Evolutionary conservation across 2,888 invertebrate genomes (phyloP).

Genomic region (Balanococcus diminutus): DNA sequence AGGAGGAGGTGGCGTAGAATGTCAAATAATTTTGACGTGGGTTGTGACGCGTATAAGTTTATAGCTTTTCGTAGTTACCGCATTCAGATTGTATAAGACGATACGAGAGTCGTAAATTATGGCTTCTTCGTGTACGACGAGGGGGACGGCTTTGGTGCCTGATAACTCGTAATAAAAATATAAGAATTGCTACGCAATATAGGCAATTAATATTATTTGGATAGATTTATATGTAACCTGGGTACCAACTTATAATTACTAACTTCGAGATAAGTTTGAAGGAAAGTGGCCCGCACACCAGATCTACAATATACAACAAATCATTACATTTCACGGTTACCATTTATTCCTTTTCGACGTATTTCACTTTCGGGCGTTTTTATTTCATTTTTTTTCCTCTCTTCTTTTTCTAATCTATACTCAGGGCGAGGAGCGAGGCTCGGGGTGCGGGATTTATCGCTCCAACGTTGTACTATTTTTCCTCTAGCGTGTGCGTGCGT

Average conservation of each 20-base stretch:
- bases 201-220: conserved; percentile 55
- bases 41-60: conserved; percentile 55
- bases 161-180: conserved; percentile 52
- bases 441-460: neutral
- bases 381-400: neutral
- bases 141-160: conserved; percentile 47
- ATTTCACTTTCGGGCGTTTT: conserved; percentile 47
- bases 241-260: conserved; percentile 55
- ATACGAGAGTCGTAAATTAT: conserved; percentile 55
- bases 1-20: conserved; percentile 49
- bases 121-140: conserved; percentile 50
- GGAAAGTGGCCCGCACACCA: conserved; percentile 53
- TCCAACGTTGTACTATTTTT: neutral
- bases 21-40: conserved; percentile 55
- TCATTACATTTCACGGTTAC: conserved; percentile 50
- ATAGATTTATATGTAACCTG: conserved; percentile 55
- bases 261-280: conserved; percentile 54
- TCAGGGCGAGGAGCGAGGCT: neutral
- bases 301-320: conserved; percentile 51
- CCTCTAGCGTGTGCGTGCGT: neutral
- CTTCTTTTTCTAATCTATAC: neutral
- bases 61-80: conserved; percentile 53
- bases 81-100: conserved; percentile 55
- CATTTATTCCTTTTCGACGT: conserved; percentile 46
- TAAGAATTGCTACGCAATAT: conserved; percentile 55